Evolutionary conservation across 2,888 invertebrate genomes (phyloP).

Genomic region (Ametastegia equiseti): DNA sequence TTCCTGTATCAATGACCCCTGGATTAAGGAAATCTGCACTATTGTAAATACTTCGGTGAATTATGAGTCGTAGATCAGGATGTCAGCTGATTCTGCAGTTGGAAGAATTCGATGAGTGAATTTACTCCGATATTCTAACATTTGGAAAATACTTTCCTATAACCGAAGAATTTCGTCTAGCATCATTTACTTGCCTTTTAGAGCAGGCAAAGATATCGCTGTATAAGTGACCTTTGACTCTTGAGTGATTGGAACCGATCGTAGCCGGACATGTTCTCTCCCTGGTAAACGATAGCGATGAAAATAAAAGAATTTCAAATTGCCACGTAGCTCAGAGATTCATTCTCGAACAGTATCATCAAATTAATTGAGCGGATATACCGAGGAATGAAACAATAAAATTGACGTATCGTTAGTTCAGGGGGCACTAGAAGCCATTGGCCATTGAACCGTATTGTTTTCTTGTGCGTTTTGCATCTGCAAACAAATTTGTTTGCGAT

Average conservation of each 20-base stretch:
- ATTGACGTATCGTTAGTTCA: not conserved
- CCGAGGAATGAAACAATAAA: not conserved
- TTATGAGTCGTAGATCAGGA: not conserved
- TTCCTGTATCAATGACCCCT: not conserved
- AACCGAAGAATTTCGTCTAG: not conserved
- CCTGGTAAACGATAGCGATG: not conserved
- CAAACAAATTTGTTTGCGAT: not conserved
- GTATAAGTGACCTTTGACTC: constrained; percentile 5
- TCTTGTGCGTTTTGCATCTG: not conserved
- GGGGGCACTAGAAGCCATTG: not conserved
- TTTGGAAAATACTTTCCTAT: not conserved
- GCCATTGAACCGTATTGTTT: not conserved
- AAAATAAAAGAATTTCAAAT: not conserved
- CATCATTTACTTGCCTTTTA: not conserved
- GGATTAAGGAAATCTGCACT: not conserved
- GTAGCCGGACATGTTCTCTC: not conserved
- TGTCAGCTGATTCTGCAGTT: not conserved
- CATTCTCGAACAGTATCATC: not conserved
- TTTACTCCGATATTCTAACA: not conserved
- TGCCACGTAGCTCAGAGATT: not conserved
- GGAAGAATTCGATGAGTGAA: not conserved
- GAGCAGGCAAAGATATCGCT: not conserved
- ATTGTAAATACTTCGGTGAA: not conserved
- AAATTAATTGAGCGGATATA: not conserved
- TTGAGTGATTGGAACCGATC: not conserved